phyloP scores from a whole-genome alignment of 2,888 invertebrate genomes.

The Brachypalpus laphriformis region DNA sequence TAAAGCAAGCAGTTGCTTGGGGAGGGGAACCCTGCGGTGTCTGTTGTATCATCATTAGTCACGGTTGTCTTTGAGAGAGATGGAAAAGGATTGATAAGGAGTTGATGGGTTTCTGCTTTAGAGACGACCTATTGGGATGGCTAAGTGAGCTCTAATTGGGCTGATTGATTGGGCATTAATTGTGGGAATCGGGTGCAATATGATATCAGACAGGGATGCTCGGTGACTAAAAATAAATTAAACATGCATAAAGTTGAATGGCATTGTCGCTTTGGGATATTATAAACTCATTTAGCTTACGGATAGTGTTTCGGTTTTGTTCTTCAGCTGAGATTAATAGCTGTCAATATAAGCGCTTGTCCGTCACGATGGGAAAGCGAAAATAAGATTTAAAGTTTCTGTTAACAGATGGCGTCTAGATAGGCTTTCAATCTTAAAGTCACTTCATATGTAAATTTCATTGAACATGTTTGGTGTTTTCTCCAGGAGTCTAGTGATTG shows the following conservation, averaged over 20 bases:
- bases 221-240: not conserved
- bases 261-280: too few species aligned
- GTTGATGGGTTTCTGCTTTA: not conserved
- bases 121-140: not conserved
- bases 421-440: too few species aligned
- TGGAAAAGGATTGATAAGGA: conserved; percentile 34
- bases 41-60: conserved; percentile 19
- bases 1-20: not conserved
- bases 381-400: too few species aligned
- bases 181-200: conserved; percentile 1
- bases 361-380: too few species aligned
- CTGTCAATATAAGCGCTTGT: too few species aligned
- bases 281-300: too few species aligned
- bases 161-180: conserved; percentile 1
- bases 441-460: too few species aligned
- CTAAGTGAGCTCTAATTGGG: conserved; percentile 6
- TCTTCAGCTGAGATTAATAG: too few species aligned
- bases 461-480: too few species aligned
- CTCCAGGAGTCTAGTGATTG: too few species aligned
- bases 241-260: not conserved
- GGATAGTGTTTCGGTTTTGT: too few species aligned
- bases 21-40: conserved; percentile 14
- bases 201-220: not conserved
- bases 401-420: too few species aligned
- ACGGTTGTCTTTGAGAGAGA: conserved; percentile 27